phyloP scores from a whole-genome alignment of 2,888 invertebrate species.

The Tenthredo amoena region DNA sequence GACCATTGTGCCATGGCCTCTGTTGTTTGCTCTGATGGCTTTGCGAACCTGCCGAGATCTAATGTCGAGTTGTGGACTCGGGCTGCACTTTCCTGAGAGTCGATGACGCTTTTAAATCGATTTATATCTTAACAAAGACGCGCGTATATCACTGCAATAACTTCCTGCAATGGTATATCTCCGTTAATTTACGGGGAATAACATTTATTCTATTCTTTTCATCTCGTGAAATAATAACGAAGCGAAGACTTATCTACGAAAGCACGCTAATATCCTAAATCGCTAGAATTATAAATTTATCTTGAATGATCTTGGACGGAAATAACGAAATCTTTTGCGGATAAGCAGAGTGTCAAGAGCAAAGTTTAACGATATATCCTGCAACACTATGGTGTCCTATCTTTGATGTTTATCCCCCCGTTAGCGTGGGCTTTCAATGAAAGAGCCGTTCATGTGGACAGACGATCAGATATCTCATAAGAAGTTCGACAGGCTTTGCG shows the following conservation, averaged over 20 bases:
- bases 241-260: neutral
- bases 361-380: conserved; percentile 57
- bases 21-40: conserved; percentile 59
- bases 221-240: neutral
- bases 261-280: neutral
- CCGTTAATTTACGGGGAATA: neutral
- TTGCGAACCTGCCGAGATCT: conserved; percentile 53
- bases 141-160: neutral
- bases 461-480: conserved; percentile 58
- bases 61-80: conserved; percentile 15
- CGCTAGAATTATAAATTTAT: conserved; percentile 18
- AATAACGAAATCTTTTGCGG: conserved; percentile 54
- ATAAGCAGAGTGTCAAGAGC: conserved; percentile 56
- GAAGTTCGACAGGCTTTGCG: conserved; percentile 50
- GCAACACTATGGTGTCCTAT: conserved; percentile 55
- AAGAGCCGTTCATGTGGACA: conserved; percentile 37
- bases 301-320: conserved; percentile 43
- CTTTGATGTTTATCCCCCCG: conserved; percentile 60
- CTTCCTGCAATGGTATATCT: neutral
- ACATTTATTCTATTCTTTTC: neutral
- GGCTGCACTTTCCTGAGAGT: conserved; percentile 3
- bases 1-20: conserved; percentile 65
- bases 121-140: neutral
- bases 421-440: conserved; percentile 54
- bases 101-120: conserved; percentile 38